Conservation (phyloP, 1,140 invertebrate genomes). For the Bilobella aurantiaca region DNA sequence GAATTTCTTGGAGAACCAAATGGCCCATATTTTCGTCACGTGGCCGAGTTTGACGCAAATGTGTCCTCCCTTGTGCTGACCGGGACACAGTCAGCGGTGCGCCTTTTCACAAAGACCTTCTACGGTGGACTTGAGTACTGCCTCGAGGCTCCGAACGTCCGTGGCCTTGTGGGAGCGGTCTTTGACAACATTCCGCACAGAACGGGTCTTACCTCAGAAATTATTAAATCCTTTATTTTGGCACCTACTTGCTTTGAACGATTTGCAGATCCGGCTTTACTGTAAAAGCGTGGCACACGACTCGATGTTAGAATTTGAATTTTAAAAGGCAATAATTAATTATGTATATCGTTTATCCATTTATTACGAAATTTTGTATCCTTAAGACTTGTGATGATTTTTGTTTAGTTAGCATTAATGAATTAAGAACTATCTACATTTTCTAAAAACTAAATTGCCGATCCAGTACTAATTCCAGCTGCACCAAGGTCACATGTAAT, state of each 20-base stretch:
- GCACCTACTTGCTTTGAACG: neutral
- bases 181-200: neutral
- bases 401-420: too few relatives aligned
- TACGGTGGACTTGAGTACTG: neutral
- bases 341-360: too few relatives aligned
- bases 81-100: neutral
- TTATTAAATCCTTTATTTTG: neutral
- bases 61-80: neutral
- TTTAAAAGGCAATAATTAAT: too few relatives aligned
- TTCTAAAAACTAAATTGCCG: neutral
- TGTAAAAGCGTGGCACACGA: too few relatives aligned
- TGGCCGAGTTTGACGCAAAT: neutral
- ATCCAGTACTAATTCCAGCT: neutral
- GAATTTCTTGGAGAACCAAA: neutral
- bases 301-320: too few relatives aligned
- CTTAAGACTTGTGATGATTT: too few relatives aligned
- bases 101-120: neutral
- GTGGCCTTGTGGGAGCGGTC: neutral
- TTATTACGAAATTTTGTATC: too few relatives aligned
- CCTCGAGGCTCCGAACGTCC: neutral
- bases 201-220: neutral
- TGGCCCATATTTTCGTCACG: neutral
- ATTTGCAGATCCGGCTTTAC: neutral
- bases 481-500: neutral
- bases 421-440: neutral